These are phyloP conservation scores for Planiliza haematocheilus DNA, from an alignment of 2,113 vertebrate species.

Conservation along the genomic window DNA sequence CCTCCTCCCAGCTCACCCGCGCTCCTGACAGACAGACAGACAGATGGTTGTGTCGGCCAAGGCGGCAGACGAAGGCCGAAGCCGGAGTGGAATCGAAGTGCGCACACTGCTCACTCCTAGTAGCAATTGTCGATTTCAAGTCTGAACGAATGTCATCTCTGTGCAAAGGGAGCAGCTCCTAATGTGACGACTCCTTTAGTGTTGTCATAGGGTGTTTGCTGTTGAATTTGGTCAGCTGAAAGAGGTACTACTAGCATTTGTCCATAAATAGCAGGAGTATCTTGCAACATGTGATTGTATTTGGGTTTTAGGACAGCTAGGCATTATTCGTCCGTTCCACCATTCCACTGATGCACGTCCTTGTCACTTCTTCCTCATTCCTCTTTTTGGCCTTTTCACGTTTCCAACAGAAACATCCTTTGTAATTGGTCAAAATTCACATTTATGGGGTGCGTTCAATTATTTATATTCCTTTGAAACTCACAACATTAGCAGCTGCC, in stretches of 20 bases:
- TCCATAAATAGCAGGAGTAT: not conserved
- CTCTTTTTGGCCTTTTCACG: constrained; percentile 32
- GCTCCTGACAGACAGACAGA: too few species aligned
- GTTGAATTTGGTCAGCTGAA: not conserved
- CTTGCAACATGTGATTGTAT: constrained; percentile 1
- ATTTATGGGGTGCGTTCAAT: constrained; percentile 83
- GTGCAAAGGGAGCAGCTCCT: not conserved
- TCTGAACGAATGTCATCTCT: not conserved
- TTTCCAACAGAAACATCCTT: constrained; percentile 51
- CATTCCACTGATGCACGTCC: constrained; percentile 22
- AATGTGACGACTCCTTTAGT: not conserved
- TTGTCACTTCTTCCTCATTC: not conserved
- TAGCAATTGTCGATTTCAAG: not conserved
- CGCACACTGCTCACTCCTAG: not conserved
- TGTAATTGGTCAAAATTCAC: constrained; percentile 72
- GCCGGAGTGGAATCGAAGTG: too few species aligned
- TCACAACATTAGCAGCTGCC: constrained; percentile 69
- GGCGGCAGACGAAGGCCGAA: too few species aligned
- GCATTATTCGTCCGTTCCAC: constrained; percentile 23
- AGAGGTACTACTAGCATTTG: too few species aligned
- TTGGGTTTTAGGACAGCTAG: not conserved
- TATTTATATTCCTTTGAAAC: constrained; percentile 89
- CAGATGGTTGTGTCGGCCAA: too few species aligned
- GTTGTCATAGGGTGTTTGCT: not conserved
- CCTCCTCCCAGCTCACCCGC: too few species aligned